These are phyloP conservation scores for Psilopsiagon aurifrons DNA, from an alignment of 2,113 vertebrate genomes.

Conservation along the genomic window DNA sequence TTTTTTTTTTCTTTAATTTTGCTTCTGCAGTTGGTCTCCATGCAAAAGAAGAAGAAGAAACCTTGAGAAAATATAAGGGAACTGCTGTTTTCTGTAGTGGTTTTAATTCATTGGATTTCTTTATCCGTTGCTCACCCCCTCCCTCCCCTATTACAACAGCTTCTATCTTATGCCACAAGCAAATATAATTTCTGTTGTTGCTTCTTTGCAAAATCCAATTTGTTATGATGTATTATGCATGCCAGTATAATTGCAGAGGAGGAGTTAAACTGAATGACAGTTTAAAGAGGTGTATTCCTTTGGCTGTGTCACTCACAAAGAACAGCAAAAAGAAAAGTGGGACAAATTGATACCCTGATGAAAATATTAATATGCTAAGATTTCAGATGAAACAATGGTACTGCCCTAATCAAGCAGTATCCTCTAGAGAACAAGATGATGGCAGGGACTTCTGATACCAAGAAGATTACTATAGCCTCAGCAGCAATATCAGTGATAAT, in stretches of 20 bases:
- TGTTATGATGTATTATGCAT: constrained; percentile 75
- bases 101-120: constrained; percentile 51
- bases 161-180: constrained; percentile 53
- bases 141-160: constrained; percentile 10
- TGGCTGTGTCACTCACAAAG: constrained; percentile 57
- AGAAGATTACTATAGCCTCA: not conserved
- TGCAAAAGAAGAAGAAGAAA: not conserved
- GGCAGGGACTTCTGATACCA: not conserved
- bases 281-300: constrained; percentile 64
- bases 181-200: constrained; percentile 61
- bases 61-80: constrained; percentile 20
- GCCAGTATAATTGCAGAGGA: constrained; percentile 71
- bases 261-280: constrained; percentile 66
- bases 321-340: constrained; percentile 55
- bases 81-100: not conserved
- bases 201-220: constrained; percentile 68
- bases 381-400: constrained; percentile 58
- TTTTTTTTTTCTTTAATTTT: constrained; percentile 13
- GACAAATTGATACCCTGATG: constrained; percentile 56
- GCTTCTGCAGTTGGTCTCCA: not conserved
- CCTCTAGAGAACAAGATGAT: constrained; percentile 5
- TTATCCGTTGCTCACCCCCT: not conserved
- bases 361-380: constrained; percentile 59
- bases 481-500: not conserved
- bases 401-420: constrained; percentile 24